phyloP scores from a whole-genome alignment of 2,888 invertebrate genomes.

The Oscheius onirici region DNA sequence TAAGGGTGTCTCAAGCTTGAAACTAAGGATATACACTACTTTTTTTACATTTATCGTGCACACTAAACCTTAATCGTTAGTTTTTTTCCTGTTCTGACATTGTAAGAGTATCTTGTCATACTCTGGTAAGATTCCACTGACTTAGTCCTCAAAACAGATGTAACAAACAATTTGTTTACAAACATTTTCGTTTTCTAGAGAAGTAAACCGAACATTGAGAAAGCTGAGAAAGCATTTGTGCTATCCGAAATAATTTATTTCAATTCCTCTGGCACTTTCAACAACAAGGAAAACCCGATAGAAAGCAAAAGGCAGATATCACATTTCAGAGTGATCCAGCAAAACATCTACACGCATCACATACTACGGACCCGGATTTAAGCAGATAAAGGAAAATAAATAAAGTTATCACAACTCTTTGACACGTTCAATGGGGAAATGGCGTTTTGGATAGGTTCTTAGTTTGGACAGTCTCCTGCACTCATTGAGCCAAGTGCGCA shows the following conservation, averaged over 20 bases:
- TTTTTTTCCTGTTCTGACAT: too few species aligned
- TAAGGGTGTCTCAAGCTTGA: too few species aligned
- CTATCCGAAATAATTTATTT: neutral
- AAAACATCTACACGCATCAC: neutral
- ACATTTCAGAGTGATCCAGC: neutral
- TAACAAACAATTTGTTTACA: too few species aligned
- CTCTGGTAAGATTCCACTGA: too few species aligned
- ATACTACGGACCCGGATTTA: slow-evolving; percentile 11
- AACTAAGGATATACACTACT: too few species aligned
- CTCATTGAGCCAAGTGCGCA: slow-evolving; percentile 32
- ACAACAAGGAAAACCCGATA: neutral
- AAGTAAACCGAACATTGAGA: too few species aligned
- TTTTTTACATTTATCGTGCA: too few species aligned
- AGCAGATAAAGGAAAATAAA: neutral
- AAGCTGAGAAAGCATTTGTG: neutral
- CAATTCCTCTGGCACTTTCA: neutral
- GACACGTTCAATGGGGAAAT: slow-evolving; percentile 37
- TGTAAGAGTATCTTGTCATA: too few species aligned
- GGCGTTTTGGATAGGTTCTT: slow-evolving; percentile 38
- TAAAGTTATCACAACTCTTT: slow-evolving; percentile 8
- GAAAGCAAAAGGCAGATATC: neutral
- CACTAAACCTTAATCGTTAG: too few species aligned
- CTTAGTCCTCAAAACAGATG: too few species aligned
- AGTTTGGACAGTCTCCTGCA: slow-evolving; percentile 30
- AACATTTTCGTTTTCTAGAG: too few species aligned